These are phyloP conservation scores for Clarias gariepinus DNA, from an alignment of 2,113 vertebrate species.

Conservation along the genomic window DNA sequence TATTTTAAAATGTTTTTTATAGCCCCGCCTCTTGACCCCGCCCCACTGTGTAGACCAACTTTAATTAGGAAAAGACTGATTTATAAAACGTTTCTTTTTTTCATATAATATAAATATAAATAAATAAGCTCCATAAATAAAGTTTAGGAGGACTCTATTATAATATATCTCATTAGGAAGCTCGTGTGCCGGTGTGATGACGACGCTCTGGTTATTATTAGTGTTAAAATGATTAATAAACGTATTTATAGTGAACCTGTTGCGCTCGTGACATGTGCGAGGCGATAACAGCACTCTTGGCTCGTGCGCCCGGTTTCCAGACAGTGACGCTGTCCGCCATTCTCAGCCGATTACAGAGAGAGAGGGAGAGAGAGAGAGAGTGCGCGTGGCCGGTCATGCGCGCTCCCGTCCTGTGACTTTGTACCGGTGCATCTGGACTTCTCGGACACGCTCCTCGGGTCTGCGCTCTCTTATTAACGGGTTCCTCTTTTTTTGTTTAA, in stretches of 20 bases:
- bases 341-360: slow-evolving; percentile 10
- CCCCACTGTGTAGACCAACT: neutral
- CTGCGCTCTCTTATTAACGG: neutral
- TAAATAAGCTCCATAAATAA: no score
- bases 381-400: neutral
- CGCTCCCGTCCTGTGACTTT: slow-evolving; percentile 7
- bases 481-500: no score
- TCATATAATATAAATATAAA: no score
- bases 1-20: neutral
- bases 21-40: neutral
- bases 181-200: neutral
- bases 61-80: neutral
- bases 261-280: slow-evolving; percentile 11
- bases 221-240: neutral
- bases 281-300: neutral
- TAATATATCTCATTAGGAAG: neutral
- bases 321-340: slow-evolving; percentile 21
- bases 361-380: neutral
- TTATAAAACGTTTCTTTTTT: neutral
- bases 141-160: neutral
- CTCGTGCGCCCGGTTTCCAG: slow-evolving; percentile 18
- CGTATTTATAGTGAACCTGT: neutral
- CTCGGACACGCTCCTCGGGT: neutral
- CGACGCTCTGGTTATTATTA: neutral
- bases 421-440: neutral